These are phyloP conservation scores for Cliona cf. orientalis DNA, from an alignment of 37 sponge, comb jelly and placozoan genomes.

Conservation along the genomic window DNA sequence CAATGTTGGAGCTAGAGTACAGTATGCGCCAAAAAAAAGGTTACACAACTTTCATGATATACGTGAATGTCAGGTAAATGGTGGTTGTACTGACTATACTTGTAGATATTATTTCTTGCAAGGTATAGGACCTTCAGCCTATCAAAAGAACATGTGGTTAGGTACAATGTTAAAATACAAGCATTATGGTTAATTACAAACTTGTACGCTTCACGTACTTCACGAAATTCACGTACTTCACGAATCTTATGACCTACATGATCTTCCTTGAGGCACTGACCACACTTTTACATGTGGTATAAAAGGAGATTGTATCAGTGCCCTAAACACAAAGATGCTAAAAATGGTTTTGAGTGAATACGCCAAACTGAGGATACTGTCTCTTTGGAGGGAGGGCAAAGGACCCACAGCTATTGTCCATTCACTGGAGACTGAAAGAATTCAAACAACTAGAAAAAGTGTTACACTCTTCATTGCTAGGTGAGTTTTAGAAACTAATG, in stretches of 20 bases:
- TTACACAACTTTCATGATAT: not conserved
- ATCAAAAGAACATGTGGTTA: too few relatives aligned
- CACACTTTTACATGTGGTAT: not conserved
- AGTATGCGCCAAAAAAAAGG: constrained; percentile 26
- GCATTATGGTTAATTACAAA: too few relatives aligned
- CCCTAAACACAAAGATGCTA: too few relatives aligned
- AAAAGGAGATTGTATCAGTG: not conserved
- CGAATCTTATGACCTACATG: not conserved
- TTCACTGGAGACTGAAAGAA: not conserved
- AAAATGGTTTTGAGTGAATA: constrained; percentile 17
- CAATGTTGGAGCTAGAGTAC: too few relatives aligned
- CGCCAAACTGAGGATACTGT: constrained; percentile 5
- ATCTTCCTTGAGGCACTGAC: not conserved
- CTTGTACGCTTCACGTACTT: not conserved
- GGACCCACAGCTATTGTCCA: constrained; percentile 1
- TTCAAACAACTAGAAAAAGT: constrained; percentile 8
- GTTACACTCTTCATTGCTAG: constrained; percentile 2
- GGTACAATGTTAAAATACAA: not conserved
- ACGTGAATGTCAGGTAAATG: not conserved
- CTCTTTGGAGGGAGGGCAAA: too few relatives aligned
- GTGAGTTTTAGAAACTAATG: not conserved
- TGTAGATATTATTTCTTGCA: too few relatives aligned
- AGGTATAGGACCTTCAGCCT: too few relatives aligned
- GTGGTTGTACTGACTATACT: not conserved
- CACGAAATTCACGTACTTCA: not conserved